Base-by-base conservation (phyloP, 2,797 vertebrate species). In the Clarias pachynema region DNA sequence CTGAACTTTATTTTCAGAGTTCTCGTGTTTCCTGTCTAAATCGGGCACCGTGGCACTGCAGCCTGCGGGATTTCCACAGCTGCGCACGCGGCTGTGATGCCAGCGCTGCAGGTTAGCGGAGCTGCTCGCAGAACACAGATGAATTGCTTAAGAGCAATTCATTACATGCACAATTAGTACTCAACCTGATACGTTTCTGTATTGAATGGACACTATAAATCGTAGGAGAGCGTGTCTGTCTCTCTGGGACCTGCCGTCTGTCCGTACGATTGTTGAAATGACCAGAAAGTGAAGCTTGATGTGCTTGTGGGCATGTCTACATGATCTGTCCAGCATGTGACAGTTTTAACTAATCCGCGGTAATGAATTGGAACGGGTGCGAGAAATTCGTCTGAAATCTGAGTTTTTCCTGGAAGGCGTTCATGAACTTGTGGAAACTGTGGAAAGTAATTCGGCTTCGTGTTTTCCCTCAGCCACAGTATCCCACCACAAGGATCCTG, bases 1-100 rank as follows among this genome's bases (percentile, higher is more conserved):
- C 93, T 91, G 89, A 91, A 91, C 91, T 95, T 95, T 95, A 93
- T 94, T 94, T 89, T 95, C 92, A 86, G 91, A 91, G 86, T 1
- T 82, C 90, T 85, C 69, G 69, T 53, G 68, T 86, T 89, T 87
- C 84, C 81, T 59, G 79, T 84, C 74, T 87, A 77, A 88, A 81
- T 65, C 79, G 80, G 82, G 78, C 80, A 81, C 60, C 16, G 62
- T 83, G 63, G 88, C 82, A 69, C 77, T 31, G 69, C 79, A 65
- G 60, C 70, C 70, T 75, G 69, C 59, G 72, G 86, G 84, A 83
- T 87, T 85, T 87, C 84, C 86, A 87, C 84, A 84, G 81, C 81
- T 73, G 77, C 66, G 73, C 63, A 81, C 79, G 22, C 26, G 66
- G 79, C 85, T 62, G 81, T 37, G n/a, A 79, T 29, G 84, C 81